Base-by-base conservation (phyloP, 2,888 invertebrate genomes). In the Corbicula japonica region DNA sequence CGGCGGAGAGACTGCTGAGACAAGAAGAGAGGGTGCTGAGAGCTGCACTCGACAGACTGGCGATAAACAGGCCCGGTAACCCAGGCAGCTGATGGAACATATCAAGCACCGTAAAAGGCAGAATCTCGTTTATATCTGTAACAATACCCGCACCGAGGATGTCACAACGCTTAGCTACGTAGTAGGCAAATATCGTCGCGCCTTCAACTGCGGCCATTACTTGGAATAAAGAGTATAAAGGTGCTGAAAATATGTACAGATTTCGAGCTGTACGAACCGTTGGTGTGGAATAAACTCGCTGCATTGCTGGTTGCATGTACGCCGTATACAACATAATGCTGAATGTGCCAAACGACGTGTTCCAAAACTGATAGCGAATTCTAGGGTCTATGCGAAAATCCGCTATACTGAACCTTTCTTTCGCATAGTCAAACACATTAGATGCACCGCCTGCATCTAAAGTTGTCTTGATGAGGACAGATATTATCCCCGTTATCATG, bases 11-110 rank as follows among this genome's bases (percentile, higher is more conserved):
- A 26, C 70, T 70, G 38, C 61, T 61, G 8, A 70, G 26, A 50
- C 70, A 70, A n/a, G 70, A 73, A 1, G 73, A 73, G 1, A 73
- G 41, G 23, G 63, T 73, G 26, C 73, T 73, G 21, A 73, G 50
- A 28, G 73, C 63, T 12, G 73, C 73, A 26, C 73, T 73, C 1
- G 73, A 73, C 18, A 73, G 44, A 1, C 65, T 34, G 1, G 73
- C 73, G 12, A 73, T 65, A 34, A 73, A 73, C 6, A 73, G 46
- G 1, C 73, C 73, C 1, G 73, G 54, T n/a, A 73, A 54, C 15
- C 73, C 73, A 1, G 44, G 69, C 28, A 56, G 48, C 34, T 69
- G 38, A 10, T 56, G 34, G 28, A 69, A 69, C 6, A 69, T 23
- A 32, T 58, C 69, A 23, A 69, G n/a, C 8, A 69, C 46, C 3